These are phyloP conservation scores for Cossypha heuglini DNA, from an alignment of 2,797 vertebrate species.

Conservation along the genomic window DNA sequence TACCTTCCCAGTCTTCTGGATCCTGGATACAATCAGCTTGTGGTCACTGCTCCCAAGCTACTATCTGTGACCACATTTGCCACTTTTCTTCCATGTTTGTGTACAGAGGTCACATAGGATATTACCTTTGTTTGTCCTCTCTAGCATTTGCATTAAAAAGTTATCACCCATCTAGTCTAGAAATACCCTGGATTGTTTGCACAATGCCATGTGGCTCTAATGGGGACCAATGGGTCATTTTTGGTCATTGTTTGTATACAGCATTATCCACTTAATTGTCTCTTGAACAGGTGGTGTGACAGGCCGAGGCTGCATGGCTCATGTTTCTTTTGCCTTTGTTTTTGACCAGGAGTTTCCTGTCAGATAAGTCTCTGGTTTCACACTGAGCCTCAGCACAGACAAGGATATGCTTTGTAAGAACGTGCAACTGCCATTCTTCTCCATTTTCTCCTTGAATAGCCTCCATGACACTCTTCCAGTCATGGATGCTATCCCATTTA, in stretches of 20 bases:
- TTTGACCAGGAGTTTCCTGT: background rate
- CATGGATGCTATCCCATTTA: background rate
- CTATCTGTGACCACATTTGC: background rate
- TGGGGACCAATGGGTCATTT: background rate
- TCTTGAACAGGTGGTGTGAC: background rate
- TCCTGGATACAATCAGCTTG: background rate
- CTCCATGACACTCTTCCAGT: background rate
- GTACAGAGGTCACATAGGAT: background rate
- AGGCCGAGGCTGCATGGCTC: background rate
- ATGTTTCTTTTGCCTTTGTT: background rate
- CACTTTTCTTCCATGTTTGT: background rate
- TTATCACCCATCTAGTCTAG: background rate
- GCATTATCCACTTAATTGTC: rapidly evolving
- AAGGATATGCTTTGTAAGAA: background rate
- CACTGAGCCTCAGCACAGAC: background rate
- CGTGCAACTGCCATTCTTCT: background rate
- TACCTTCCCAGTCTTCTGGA: background rate
- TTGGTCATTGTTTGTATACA: background rate
- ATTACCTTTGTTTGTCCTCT: background rate
- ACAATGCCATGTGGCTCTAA: background rate
- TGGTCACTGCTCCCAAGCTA: background rate
- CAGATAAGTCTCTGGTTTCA: background rate
- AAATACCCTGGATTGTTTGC: background rate
- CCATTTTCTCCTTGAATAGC: background rate
- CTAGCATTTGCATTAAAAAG: background rate